Evolutionary conservation across 2,113 vertebrate genomes (phyloP).

Genomic region (Cyprinodon variegatus): DNA sequence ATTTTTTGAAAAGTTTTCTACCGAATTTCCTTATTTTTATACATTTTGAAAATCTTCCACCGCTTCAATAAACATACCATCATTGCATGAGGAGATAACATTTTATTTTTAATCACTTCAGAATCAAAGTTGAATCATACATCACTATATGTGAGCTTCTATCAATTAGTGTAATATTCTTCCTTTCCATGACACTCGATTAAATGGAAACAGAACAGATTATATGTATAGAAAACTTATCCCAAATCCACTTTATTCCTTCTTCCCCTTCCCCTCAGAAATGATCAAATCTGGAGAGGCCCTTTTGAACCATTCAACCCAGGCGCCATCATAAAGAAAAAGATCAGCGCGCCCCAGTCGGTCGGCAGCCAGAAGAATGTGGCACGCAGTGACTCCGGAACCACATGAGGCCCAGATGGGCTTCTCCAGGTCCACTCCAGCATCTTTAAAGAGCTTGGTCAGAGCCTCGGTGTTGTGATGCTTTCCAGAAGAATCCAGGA

Average conservation of each 20-base stretch:
- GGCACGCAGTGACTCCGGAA: conserved; percentile 92
- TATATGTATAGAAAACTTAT: background rate
- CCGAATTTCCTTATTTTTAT: conserved; percentile 52
- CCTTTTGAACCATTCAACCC: conserved; percentile 92
- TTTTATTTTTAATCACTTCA: background rate
- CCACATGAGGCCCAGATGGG: conserved; percentile 89
- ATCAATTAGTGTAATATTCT: background rate
- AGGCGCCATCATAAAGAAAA: conserved; percentile 90
- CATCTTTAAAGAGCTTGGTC: conserved; percentile 81
- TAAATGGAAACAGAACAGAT: background rate
- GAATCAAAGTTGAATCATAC: background rate
- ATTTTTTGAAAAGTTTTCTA: background rate
- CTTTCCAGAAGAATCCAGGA: conserved; percentile 85
- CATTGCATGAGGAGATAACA: background rate
- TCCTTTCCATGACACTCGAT: background rate
- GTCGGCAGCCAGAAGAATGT: conserved; percentile 86
- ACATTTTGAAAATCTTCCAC: background rate
- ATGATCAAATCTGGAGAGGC: conserved; percentile 86
- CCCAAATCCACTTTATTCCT: conserved; percentile 53
- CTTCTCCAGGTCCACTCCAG: conserved; percentile 80
- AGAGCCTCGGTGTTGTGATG: conserved; percentile 83
- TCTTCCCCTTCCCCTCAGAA: conserved; percentile 86
- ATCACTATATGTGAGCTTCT: background rate
- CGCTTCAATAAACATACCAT: background rate
- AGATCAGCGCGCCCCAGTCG: conserved; percentile 86